phyloP scores from a whole-genome alignment of 2,888 invertebrate species.

The Catocala fraxini region DNA sequence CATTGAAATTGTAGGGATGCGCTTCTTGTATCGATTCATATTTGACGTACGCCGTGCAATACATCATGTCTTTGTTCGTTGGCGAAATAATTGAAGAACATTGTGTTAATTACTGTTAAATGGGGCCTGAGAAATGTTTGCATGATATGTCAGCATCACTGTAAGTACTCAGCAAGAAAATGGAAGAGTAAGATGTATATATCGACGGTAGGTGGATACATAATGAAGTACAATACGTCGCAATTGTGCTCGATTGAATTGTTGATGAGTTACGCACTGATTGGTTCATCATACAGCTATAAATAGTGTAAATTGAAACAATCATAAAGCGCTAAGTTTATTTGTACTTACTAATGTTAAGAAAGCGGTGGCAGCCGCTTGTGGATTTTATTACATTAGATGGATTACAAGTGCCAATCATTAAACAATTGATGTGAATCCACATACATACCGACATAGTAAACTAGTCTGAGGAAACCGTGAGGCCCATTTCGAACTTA shows the following conservation, averaged over 20 bases:
- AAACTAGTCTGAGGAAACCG: no score
- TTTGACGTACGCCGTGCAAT: not conserved
- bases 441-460: no score
- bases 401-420: no score
- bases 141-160: constrained; percentile 32
- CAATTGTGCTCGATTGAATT: constrained; percentile 32
- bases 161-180: constrained; percentile 9
- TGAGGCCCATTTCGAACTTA: no score
- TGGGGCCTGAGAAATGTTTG: constrained; percentile 31
- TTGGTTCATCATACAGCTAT: constrained; percentile 35
- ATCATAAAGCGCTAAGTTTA: constrained; percentile 3
- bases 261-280: constrained; percentile 44
- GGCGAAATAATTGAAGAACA: constrained; percentile 17
- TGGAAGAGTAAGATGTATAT: constrained; percentile 16
- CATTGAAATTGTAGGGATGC: constrained; percentile 28
- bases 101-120: constrained; percentile 27
- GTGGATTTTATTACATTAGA: no score
- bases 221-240: constrained; percentile 28
- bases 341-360: no score
- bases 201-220: constrained; percentile 3
- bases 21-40: constrained; percentile 11
- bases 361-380: no score
- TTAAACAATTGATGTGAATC: no score
- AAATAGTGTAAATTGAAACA: constrained; percentile 36
- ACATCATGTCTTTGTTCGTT: constrained; percentile 16